A percentile compares a stretch with the other conserved stretches of the same genome.
Conservation (phyloP, 1,140 invertebrate species). For the Drosophila grimshawi region DNA sequence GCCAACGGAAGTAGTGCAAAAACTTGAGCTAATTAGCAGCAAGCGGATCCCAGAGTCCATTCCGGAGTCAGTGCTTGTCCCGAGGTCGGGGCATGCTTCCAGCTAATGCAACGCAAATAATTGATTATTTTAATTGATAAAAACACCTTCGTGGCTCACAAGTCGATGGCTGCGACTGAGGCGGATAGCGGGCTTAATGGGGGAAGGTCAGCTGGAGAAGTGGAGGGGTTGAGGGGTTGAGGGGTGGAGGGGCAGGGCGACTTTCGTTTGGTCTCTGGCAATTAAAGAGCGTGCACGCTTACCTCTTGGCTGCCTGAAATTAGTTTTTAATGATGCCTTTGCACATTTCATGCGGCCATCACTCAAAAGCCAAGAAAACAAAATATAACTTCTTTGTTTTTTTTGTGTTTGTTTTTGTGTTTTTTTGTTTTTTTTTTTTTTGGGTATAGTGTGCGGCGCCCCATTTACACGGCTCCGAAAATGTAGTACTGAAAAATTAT, state of each 20-base stretch:
- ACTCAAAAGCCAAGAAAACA: constrained; percentile 45
- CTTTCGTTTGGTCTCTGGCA: constrained; percentile 59
- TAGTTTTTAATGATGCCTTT: constrained; percentile 79
- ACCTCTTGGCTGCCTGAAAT: constrained; percentile 54
- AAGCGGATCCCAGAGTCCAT: constrained; percentile 17
- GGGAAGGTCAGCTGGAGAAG: background rate
- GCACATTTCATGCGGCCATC: constrained; percentile 71
- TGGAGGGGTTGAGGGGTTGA: background rate
- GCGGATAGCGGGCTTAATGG: constrained; percentile 3
- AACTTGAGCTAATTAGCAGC: constrained; percentile 41
- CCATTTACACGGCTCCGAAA: constrained; percentile 33
- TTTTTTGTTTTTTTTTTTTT: constrained; percentile 7
- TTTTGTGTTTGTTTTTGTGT: background rate
- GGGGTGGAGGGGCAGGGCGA: background rate
- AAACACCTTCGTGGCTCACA: constrained; percentile 71
- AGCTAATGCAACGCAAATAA: constrained; percentile 70
- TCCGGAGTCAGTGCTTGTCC: background rate
- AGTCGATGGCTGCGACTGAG: constrained; percentile 22
- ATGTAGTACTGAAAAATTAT: constrained; percentile 75
- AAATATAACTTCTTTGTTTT: constrained; percentile 11
- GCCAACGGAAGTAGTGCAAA: constrained; percentile 24
- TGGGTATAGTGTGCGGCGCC: constrained; percentile 6
- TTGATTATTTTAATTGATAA: constrained; percentile 80
- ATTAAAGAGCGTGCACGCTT: constrained; percentile 68
- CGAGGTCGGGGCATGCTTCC: constrained; percentile 17